These are phyloP conservation scores for Pardalotus punctatus DNA, from an alignment of 2,113 vertebrate genomes.

Conservation along the genomic window DNA sequence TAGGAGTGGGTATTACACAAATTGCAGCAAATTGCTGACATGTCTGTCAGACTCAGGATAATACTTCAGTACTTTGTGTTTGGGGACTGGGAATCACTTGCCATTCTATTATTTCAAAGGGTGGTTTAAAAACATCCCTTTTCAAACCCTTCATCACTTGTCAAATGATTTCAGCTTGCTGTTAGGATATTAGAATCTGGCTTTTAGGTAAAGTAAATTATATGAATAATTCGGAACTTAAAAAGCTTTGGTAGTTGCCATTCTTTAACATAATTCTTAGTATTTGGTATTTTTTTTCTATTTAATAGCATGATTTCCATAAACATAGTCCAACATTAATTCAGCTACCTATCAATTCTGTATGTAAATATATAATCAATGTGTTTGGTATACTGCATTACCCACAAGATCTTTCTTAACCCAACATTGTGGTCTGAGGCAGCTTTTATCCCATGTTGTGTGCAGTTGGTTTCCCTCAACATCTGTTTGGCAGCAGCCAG, in stretches of 20 bases:
- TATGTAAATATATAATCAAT: neutral
- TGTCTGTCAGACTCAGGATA: neutral
- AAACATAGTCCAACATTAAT: neutral
- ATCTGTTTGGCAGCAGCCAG: neutral
- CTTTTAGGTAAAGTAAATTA: neutral
- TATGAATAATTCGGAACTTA: neutral
- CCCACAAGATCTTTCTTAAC: neutral
- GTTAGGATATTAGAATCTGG: neutral
- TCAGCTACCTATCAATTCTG: neutral
- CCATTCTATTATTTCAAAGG: neutral
- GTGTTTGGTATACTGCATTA: neutral
- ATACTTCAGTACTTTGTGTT: neutral
- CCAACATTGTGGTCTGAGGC: neutral
- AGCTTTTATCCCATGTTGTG: neutral
- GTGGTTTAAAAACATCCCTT: neutral
- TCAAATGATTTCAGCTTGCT: neutral
- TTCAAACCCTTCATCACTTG: neutral
- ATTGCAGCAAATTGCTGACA: neutral
- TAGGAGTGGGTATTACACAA: neutral
- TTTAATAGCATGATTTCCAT: neutral
- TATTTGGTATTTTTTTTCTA: neutral
- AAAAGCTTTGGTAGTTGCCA: fast-evolving
- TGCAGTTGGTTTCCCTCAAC: neutral
- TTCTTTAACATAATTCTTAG: neutral
- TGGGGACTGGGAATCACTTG: neutral